Conservation (phyloP, 2,888 invertebrate genomes). For the Pristionchus fissidentatus region DNA sequence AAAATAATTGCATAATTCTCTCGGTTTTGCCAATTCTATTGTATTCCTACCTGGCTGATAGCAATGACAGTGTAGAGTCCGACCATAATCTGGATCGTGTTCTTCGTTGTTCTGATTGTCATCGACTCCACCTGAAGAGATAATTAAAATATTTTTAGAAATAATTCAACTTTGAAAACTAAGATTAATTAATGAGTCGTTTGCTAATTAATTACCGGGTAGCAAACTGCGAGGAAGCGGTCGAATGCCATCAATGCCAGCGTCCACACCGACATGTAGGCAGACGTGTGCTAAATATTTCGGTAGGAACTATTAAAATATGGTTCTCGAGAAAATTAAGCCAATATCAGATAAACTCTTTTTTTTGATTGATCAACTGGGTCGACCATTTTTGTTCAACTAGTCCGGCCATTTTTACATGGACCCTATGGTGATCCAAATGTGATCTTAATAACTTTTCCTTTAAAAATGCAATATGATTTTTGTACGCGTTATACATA, state of each 20-base stretch:
- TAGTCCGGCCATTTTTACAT: too few species aligned
- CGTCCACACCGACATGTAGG: conserved; percentile 93
- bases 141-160: background rate
- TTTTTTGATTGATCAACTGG: too few species aligned
- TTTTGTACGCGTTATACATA: too few species aligned
- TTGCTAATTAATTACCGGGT: conserved; percentile 85
- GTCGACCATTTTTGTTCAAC: too few species aligned
- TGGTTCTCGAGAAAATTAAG: too few species aligned
- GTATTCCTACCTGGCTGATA: conserved; percentile 62
- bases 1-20: background rate
- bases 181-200: too few species aligned
- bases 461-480: too few species aligned
- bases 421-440: too few species aligned
- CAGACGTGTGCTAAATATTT: conserved; percentile 84
- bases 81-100: conserved; percentile 65
- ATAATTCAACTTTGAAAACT: too few species aligned
- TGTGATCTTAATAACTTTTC: too few species aligned
- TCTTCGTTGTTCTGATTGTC: conserved; percentile 63
- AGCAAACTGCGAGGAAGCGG: conserved; percentile 90
- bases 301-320: too few species aligned
- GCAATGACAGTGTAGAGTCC: conserved; percentile 69
- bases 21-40: background rate
- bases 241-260: conserved; percentile 93
- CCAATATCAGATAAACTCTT: too few species aligned
- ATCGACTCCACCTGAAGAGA: conserved; percentile 26